A percentile compares a stretch with the other conserved stretches of the same genome.
phyloP scores from a whole-genome alignment of 2,113 vertebrate genomes.

The Cacatua alba region DNA sequence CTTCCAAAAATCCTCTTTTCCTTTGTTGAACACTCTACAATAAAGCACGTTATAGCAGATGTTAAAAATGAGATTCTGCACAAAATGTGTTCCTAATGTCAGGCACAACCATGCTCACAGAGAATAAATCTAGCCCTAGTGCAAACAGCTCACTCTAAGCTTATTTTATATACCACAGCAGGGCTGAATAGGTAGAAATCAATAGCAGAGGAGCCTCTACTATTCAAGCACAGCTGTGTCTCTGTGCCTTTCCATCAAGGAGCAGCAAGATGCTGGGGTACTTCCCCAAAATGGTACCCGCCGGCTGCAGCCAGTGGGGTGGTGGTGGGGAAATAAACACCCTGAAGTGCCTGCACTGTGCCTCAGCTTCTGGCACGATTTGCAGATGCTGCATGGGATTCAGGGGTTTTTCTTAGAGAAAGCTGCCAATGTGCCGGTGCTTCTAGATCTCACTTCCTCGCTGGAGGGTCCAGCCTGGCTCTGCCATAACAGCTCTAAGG shows the following conservation, averaged over 20 bases:
- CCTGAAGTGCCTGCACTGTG: neutral
- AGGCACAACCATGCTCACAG: neutral
- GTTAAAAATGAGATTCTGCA: neutral
- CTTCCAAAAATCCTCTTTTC: neutral
- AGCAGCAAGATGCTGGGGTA: neutral
- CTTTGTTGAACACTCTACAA: neutral
- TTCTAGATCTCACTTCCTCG: neutral
- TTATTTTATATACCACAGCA: neutral
- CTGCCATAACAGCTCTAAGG: accelerated
- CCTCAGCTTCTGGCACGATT: neutral
- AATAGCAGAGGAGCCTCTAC: slow-evolving; percentile 6
- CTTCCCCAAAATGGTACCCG: neutral
- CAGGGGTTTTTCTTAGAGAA: neutral
- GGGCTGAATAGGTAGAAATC: neutral
- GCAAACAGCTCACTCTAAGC: neutral
- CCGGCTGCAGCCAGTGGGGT: neutral
- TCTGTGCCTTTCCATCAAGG: neutral
- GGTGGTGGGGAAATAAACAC: neutral
- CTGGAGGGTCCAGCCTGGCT: accelerated
- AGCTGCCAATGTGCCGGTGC: neutral
- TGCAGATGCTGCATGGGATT: neutral
- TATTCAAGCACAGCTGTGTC: neutral
- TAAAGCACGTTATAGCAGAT: neutral
- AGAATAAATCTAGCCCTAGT: slow-evolving; percentile 9
- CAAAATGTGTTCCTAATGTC: neutral